Percentiles rank a stretch among this genome's conserved stretches.
These are phyloP conservation scores for Perca flavescens DNA, from an alignment of 2,113 vertebrate genomes.

Conservation along the genomic window DNA sequence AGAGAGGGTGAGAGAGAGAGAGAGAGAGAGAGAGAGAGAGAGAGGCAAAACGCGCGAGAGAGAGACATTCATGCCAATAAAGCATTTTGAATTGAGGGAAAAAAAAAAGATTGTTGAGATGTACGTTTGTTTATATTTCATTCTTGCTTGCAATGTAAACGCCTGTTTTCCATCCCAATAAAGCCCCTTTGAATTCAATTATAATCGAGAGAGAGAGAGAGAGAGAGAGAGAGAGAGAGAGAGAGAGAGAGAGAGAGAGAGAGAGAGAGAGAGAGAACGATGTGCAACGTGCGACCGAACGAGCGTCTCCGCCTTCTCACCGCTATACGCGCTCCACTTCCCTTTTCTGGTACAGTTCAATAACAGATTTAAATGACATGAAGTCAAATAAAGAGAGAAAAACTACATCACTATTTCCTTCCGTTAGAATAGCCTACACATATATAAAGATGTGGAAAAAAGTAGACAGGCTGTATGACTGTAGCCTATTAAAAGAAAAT, in stretches of 20 bases:
- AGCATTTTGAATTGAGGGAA: too few species aligned
- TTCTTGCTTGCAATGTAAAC: too few species aligned
- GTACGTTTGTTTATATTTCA: too few species aligned
- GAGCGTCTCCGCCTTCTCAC: slow-evolving; percentile 52
- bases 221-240: slow-evolving; percentile 11
- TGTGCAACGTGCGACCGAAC: slow-evolving; percentile 36
- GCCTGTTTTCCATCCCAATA: too few species aligned
- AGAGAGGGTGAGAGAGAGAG: neutral
- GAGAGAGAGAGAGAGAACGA: neutral
- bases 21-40: neutral
- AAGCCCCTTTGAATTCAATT: too few species aligned
- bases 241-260: neutral
- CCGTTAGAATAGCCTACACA: fast-evolving
- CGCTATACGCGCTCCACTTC: slow-evolving; percentile 44
- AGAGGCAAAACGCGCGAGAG: neutral
- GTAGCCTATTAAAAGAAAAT: neutral
- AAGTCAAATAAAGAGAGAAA: neutral
- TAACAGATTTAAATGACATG: neutral
- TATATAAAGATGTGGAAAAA: neutral
- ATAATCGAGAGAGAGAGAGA: neutral
- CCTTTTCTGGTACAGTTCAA: slow-evolving; percentile 1
- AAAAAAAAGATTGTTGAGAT: neutral
- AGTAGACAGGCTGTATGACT: too few species aligned
- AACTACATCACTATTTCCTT: fast-evolving
- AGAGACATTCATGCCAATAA: neutral